phyloP scores from a whole-genome alignment of 1,140 invertebrate species.

The Plodia interpunctella region DNA sequence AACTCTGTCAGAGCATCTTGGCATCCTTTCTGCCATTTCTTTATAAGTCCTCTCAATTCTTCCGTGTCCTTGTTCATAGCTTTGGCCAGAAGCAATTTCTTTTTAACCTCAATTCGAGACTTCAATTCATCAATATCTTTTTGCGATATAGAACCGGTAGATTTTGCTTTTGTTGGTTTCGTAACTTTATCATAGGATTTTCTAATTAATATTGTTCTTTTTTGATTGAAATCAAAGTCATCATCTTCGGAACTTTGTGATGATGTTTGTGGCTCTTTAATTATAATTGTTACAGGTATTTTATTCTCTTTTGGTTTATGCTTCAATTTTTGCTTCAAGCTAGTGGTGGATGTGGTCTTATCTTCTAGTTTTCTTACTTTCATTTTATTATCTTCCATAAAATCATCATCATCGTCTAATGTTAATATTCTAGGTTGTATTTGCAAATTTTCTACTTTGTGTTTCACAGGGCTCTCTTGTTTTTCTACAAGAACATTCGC shows the following conservation, averaged over 20 bases:
- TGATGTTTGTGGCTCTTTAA: conserved; percentile 19
- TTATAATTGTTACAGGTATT: conserved; percentile 5
- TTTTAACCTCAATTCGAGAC: conserved; percentile 54
- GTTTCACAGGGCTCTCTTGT: conserved; percentile 2
- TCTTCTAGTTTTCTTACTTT: conserved; percentile 32
- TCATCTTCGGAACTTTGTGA: conserved; percentile 52
- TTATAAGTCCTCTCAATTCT: conserved; percentile 58
- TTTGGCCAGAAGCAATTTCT: conserved; percentile 54
- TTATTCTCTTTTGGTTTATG: conserved; percentile 21
- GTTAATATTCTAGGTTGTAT: conserved; percentile 7
- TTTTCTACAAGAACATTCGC: not conserved
- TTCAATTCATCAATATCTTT: conserved; percentile 62
- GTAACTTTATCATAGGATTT: conserved; percentile 56
- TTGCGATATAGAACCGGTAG: conserved; percentile 66
- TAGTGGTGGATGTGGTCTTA: conserved; percentile 33
- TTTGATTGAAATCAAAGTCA: conserved; percentile 47
- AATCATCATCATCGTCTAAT: conserved; percentile 41
- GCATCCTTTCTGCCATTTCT: conserved; percentile 67
- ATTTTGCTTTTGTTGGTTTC: conserved; percentile 56
- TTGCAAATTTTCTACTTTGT: conserved; percentile 6
- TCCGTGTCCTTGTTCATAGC: conserved; percentile 48
- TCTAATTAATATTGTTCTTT: conserved; percentile 51
- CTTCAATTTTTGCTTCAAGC: conserved; percentile 22
- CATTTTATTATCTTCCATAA: conserved; percentile 26
- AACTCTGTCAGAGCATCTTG: conserved; percentile 60